Conservation (phyloP, 2,113 vertebrate genomes). For the Nibea coibor region DNA sequence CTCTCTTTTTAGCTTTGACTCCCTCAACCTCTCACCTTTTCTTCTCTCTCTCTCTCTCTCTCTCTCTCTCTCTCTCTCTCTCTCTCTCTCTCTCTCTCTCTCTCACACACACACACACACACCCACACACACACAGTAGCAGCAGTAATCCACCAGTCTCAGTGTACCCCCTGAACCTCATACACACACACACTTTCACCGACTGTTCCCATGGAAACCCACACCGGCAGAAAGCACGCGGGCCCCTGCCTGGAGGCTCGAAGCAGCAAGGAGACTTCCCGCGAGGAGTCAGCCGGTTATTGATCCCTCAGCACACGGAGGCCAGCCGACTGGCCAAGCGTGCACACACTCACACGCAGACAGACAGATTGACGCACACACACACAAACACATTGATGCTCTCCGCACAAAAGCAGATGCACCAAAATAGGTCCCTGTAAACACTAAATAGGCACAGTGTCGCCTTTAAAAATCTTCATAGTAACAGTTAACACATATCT, state of each 20-base stretch:
- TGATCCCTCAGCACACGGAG: constrained; percentile 68
- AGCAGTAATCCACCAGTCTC: constrained; percentile 49
- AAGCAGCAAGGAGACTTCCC: constrained; percentile 65
- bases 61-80: neutral
- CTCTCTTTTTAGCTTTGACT: constrained; percentile 12
- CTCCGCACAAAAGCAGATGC: neutral
- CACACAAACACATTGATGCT: neutral
- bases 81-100: constrained; percentile 11
- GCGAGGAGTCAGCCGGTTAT: constrained; percentile 74
- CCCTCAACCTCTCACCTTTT: constrained; percentile 26
- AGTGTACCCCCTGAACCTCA: constrained; percentile 36
- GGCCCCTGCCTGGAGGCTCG: constrained; percentile 68
- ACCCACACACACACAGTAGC: constrained; percentile 25
- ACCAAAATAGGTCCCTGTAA: neutral
- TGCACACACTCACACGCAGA: neutral
- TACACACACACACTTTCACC: constrained; percentile 29
- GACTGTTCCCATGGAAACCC: constrained; percentile 82
- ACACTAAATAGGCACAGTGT: neutral
- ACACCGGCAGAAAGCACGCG: constrained; percentile 70
- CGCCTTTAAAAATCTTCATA: neutral
- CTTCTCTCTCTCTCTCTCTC: constrained; percentile 12
- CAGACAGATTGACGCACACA: constrained; percentile 7
- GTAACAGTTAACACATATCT: neutral
- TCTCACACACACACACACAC: constrained; percentile 18
- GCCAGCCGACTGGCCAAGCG: constrained; percentile 34